phyloP scores from a whole-genome alignment of 2,113 vertebrate species.

The Stictonetta naevosa region DNA sequence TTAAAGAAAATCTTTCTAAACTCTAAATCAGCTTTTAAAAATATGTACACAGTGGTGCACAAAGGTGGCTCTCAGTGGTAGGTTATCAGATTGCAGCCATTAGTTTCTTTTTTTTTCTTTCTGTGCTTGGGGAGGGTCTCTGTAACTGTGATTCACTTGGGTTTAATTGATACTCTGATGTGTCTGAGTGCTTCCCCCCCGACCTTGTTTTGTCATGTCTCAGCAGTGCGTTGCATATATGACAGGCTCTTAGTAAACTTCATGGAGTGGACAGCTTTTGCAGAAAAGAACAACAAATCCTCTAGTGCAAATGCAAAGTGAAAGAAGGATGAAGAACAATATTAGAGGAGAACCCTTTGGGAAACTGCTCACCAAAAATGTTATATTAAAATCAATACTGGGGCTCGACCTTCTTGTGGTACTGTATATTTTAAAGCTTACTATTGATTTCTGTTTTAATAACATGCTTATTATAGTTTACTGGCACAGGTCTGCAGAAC shows the following conservation, averaged over 20 bases:
- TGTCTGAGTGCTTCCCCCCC: neutral
- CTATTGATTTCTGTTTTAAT: conserved; percentile 80
- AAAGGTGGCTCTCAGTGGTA: neutral
- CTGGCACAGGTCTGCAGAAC: conserved; percentile 63
- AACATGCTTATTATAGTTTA: conserved; percentile 81
- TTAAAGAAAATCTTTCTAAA: neutral
- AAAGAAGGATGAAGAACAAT: conserved; percentile 74
- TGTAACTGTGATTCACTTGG: neutral
- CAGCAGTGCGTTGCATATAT: neutral
- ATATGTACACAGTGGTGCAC: neutral
- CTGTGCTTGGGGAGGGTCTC: neutral
- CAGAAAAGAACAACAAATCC: conserved; percentile 49
- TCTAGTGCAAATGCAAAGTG: conserved; percentile 44
- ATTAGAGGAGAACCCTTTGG: conserved; percentile 78
- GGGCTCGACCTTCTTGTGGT: conserved; percentile 76
- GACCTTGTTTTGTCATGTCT: neutral
- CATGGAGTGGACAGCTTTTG: conserved; percentile 4
- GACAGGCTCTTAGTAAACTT: conserved; percentile 33
- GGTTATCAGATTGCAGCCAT: neutral
- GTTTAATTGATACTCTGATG: conserved; percentile 6
- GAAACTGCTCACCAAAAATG: conserved; percentile 70
- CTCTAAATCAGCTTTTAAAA: neutral
- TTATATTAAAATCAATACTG: conserved; percentile 79
- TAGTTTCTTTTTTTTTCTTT: neutral
- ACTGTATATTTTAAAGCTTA: conserved; percentile 75